phyloP scores from a whole-genome alignment of 2,888 invertebrate genomes.

The Perizoma flavofasciatum region DNA sequence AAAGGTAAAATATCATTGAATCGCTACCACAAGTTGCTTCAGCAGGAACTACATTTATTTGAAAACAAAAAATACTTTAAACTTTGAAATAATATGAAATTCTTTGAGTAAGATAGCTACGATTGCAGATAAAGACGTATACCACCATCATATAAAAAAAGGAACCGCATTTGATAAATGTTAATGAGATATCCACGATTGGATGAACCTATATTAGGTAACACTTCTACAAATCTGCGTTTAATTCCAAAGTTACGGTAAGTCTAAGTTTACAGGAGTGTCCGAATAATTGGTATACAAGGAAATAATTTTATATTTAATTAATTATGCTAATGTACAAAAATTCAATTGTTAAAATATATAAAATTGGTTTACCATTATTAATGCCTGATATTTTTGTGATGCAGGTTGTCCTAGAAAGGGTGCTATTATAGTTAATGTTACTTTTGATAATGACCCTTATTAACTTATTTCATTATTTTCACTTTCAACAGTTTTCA shows the following conservation, averaged over 20 bases:
- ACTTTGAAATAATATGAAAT: not conserved
- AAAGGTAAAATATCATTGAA: not conserved
- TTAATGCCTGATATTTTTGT: conserved; percentile 23
- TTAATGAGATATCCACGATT: conserved; percentile 61
- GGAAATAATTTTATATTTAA: conserved; percentile 22
- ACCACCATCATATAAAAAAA: conserved; percentile 1
- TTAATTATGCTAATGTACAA: conserved; percentile 26
- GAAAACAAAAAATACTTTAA: not conserved
- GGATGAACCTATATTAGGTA: conserved; percentile 64
- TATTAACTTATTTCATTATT: no score
- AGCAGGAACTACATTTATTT: not conserved
- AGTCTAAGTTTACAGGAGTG: conserved; percentile 75
- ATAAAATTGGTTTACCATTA: conserved; percentile 5
- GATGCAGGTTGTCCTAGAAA: conserved; percentile 25
- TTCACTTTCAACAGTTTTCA: no score
- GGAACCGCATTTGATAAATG: not conserved
- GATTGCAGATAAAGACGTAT: not conserved
- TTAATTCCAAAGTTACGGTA: conserved; percentile 65
- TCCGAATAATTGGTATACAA: conserved; percentile 61
- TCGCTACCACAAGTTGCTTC: not conserved
- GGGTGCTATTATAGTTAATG: not conserved
- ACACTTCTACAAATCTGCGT: conserved; percentile 59
- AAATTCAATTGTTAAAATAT: conserved; percentile 13
- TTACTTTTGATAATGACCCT: not conserved
- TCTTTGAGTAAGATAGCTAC: not conserved